Base-by-base conservation (phyloP, 2,113 vertebrate species). In the Alaudala cheleensis region DNA sequence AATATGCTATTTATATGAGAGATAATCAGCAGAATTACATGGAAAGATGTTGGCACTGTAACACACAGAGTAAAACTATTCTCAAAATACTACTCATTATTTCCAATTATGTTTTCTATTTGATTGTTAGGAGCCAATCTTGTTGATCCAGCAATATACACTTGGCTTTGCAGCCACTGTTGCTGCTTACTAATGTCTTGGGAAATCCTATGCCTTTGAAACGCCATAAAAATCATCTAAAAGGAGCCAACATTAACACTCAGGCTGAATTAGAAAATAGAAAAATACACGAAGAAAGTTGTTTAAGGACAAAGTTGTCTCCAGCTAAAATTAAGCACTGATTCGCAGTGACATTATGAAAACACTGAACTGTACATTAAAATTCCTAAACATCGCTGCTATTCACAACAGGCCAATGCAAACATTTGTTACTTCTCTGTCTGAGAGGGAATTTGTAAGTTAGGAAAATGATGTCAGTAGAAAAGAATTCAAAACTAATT, bases 401-500 rank as follows among this genome's bases (percentile, higher is more conserved):
- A 83, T 96, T 96, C 94, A 95, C 77, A 93, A 89, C 61, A 93
- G 87, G 95, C 95, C 92, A 97, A 92, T 50, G 69, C 77, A 95
- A 97, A 97, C 90, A 94, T 51, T 96, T 19, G 18, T 90, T 95
- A 90, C 64, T 96, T 86, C 79, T 90, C 90, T 67, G 62, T 74
- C 88, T 92, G 89, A 85, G 81, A 92, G 86, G n/a, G 80, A 94
- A 95, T 77, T 90, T 88, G 47, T 83, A 92, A 88, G 80, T 92
- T 86, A 91, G 88, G 85, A 95, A 94, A 89, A 93, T 95, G 47
- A 96, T 96, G 96, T 97, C 94, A 97, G 88, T 62, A 90, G 53
- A 86, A 89, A 97, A 94, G 91, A 93, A 97, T 95, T 97, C 90
- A 92, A 94, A 95, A 91, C 82, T 69, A 87, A 95, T 95, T 96